Conservation (phyloP, 2,797 vertebrate species). For the Urosaurus nigricauda region DNA sequence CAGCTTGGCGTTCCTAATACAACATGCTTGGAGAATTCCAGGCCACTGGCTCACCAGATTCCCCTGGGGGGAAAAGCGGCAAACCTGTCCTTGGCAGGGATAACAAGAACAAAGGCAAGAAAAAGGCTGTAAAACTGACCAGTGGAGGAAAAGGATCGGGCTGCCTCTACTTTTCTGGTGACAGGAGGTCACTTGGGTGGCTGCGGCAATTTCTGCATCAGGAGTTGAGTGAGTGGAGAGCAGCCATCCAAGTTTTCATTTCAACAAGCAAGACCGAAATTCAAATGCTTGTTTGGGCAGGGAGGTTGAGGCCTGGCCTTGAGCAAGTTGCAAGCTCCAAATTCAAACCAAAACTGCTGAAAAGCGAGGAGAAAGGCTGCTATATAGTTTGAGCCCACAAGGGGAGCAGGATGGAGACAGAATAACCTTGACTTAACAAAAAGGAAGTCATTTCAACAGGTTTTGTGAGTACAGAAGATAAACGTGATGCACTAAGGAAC, state of each 20-base stretch:
- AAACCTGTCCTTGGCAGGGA: background rate
- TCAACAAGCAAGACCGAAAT: background rate
- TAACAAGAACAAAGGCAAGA: background rate
- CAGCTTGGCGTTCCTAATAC: conserved; percentile 27
- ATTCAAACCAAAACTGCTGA: background rate
- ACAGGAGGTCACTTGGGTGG: background rate
- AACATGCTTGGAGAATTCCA: conserved; percentile 28
- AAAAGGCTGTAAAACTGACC: background rate
- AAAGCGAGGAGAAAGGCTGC: background rate
- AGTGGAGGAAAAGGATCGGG: accelerated
- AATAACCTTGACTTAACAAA: conserved; percentile 5
- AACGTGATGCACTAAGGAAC: too few relatives aligned
- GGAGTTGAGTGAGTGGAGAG: too few relatives aligned
- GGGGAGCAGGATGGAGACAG: background rate
- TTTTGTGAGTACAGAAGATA: background rate
- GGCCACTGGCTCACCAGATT: conserved; percentile 14
- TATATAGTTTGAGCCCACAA: background rate
- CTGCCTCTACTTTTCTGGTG: background rate
- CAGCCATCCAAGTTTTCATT: background rate
- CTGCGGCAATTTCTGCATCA: background rate
- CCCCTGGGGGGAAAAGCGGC: conserved; percentile 44
- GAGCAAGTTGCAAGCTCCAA: too few relatives aligned
- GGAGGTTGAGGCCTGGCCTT: background rate
- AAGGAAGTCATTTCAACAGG: background rate
- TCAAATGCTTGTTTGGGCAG: background rate